Conservation (phyloP, 2,888 invertebrate species). For the Tricholauxania praeusta region DNA sequence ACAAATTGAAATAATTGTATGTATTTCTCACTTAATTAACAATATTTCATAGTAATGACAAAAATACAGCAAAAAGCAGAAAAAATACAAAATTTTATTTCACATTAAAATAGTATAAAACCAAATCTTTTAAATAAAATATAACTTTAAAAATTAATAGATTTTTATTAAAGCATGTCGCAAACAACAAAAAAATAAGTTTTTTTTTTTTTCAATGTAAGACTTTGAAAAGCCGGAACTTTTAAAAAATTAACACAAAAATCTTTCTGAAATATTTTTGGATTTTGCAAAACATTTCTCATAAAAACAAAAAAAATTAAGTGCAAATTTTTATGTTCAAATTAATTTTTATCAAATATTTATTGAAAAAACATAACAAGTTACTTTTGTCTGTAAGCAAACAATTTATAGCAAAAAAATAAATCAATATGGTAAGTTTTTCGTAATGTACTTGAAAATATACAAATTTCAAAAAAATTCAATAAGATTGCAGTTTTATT, state of each 20-base stretch:
- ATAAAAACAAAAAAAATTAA: slow-evolving; percentile 41
- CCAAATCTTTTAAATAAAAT: neutral
- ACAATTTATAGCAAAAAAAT: slow-evolving; percentile 19
- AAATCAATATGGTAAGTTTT: slow-evolving; percentile 16
- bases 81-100: slow-evolving; percentile 17
- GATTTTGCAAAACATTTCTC: too few species aligned
- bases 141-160: neutral
- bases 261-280: too few species aligned
- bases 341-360: slow-evolving; percentile 50
- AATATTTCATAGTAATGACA: neutral
- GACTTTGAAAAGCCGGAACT: slow-evolving; percentile 49
- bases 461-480: slow-evolving; percentile 5
- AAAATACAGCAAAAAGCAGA: slow-evolving; percentile 8
- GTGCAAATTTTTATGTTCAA: slow-evolving; percentile 60
- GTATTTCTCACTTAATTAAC: neutral
- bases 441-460: slow-evolving; percentile 36
- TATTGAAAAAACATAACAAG: slow-evolving; percentile 12
- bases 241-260: neutral
- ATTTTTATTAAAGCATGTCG: neutral
- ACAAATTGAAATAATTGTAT: too few species aligned
- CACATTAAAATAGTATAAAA: neutral
- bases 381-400: slow-evolving; percentile 30
- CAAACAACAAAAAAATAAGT: neutral
- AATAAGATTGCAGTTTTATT: too few species aligned
- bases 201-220: slow-evolving; percentile 27